A percentile compares a stretch with the other conserved stretches of the same genome.
These are phyloP conservation scores for Conger conger DNA, from an alignment of 2,113 vertebrate genomes.

Conservation along the genomic window DNA sequence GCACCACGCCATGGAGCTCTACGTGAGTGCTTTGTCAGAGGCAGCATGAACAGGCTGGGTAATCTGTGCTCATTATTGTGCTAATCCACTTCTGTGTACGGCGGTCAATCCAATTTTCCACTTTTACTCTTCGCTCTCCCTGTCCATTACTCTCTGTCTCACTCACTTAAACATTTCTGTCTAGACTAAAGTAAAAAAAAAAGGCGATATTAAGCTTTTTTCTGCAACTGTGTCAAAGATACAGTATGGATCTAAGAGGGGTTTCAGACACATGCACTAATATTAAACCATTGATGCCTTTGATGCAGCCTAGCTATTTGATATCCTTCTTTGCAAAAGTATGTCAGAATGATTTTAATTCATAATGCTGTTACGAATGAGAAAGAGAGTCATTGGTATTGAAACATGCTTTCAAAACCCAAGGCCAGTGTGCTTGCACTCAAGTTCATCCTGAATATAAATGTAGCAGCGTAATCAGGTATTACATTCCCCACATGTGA, in stretches of 20 bases:
- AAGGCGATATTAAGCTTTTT: neutral
- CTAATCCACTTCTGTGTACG: conserved; percentile 33
- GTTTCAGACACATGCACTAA: neutral
- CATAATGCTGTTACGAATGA: neutral
- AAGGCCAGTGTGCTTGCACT: neutral
- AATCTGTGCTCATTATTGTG: conserved; percentile 32
- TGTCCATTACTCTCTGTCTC: neutral
- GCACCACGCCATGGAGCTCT: conserved; percentile 11
- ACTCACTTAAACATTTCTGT: neutral
- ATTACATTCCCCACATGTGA: neutral
- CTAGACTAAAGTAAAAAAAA: neutral
- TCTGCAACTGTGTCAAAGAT: neutral
- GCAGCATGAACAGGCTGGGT: neutral
- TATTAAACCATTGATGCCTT: neutral
- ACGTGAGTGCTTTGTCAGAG: conserved; percentile 25
- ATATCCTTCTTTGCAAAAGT: neutral
- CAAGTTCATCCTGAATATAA: neutral
- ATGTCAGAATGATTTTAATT: neutral
- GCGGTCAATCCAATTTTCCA: conserved; percentile 33
- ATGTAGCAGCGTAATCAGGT: neutral
- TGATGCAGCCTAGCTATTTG: neutral
- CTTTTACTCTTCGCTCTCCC: neutral
- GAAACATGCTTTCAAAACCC: neutral
- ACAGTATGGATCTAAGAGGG: neutral
- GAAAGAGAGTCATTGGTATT: neutral